A percentile compares a stretch with the other conserved stretches of the same genome.
Evolutionary conservation across 2,797 vertebrate species (phyloP).

Genomic region (Nothura maculosa): DNA sequence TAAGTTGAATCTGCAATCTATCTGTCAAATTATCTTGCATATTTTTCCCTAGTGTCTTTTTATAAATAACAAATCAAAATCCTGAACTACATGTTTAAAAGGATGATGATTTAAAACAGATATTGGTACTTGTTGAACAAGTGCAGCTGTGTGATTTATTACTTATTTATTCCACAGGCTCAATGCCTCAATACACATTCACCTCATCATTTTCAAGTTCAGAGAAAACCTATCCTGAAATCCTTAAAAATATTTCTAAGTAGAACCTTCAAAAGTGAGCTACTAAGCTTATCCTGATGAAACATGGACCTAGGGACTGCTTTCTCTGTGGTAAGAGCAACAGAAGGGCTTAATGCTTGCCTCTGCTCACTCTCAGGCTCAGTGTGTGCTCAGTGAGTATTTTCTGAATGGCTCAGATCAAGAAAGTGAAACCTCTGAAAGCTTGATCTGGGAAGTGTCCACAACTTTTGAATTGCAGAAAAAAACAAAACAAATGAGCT

Average conservation of each 20-base stretch:
- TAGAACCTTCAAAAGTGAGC: conserved; percentile 8
- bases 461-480: background rate
- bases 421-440: background rate
- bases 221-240: conserved; percentile 18
- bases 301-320: background rate
- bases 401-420: background rate
- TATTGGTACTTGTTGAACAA: background rate
- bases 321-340: background rate
- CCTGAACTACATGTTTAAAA: background rate
- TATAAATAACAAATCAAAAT: background rate
- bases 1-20: background rate
- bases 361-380: background rate
- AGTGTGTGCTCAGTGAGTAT: background rate
- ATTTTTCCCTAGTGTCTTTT: background rate
- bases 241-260: background rate
- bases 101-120: background rate
- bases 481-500: background rate
- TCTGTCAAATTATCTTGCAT: background rate
- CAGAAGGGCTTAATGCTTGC: background rate
- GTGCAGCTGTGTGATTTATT: background rate
- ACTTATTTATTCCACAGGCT: background rate
- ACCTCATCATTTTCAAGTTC: background rate
- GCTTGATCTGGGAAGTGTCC: background rate
- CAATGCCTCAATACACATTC: background rate
- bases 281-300: background rate